Evolutionary conservation across 2,797 vertebrate genomes (phyloP), one percentile per base, ranked within the genome.

Genomic region (Ambastaia sidthimunki): DNA sequence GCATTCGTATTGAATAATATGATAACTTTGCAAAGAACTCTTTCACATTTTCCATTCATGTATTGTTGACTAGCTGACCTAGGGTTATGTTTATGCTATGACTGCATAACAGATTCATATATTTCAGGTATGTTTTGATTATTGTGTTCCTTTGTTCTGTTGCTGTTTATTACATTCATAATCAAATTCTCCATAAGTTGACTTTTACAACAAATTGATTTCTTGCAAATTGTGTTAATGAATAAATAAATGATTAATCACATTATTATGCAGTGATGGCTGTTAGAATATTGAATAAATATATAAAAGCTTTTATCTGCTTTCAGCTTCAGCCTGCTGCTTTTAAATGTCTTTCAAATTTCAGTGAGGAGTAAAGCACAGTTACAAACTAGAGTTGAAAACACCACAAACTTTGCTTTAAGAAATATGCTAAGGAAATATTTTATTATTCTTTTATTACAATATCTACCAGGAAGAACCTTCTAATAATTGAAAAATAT

Each of bases 221-320:
- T 48, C n/a, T 2, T 9, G 6, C 16, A 50, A 7, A 5, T 44
- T 44, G 41, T 28, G 10, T 52, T 1, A 12, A 21, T 59, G 21
- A 25, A 65, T 25, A n/a, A 28, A n/a, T 28, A 0, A 0, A 19
- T 50, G 2, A 10, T 48, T 48, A 2, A 44, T 74, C 2, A 5
- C 44, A 50, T 31, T 31, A 28, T 48, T 48, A 47, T 3, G 23
- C 7, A n/a, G 18, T 60, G 1, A 47, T 13, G 4, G 57, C 21
- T 4, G 0, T 31, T 1, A 4, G 25, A 28, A n/a, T 0, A 1
- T 44, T 44, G 10, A 1, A 44, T 25, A 1, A 23, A 0, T 0
- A 1, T 25, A 44, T 44, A 44, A 44, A 44, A 44, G 9, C 9
- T 44, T 28, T 28, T 28, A 28, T 4, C n/a, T n/a, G n/a, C 34